These are phyloP conservation scores for Saccostrea echinata DNA, from an alignment of 1,140 invertebrate genomes.

Conservation along the genomic window DNA sequence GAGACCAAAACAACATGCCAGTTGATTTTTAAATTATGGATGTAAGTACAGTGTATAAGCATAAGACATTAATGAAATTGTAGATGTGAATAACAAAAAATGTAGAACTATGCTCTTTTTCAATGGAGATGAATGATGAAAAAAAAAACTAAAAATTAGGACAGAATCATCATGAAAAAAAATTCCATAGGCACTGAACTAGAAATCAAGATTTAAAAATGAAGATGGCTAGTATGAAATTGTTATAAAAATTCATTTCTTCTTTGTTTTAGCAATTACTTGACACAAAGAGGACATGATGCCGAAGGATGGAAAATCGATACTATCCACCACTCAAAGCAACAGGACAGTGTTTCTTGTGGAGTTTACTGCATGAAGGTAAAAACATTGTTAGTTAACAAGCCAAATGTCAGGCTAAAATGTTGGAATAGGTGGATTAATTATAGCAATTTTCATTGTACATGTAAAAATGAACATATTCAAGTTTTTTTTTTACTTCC, in stretches of 20 bases:
- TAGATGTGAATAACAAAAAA: not conserved
- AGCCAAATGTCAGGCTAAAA: no score
- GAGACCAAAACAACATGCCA: conserved; percentile 11
- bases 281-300: conserved; percentile 3
- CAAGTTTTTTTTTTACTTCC: no score
- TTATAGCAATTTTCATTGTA: no score
- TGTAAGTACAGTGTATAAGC: not conserved
- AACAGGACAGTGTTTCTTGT: conserved; percentile 28
- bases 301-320: not conserved
- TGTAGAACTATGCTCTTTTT: no score
- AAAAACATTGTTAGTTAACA: no score
- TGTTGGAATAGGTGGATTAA: no score
- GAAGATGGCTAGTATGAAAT: not conserved
- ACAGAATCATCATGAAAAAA: no score
- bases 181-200: no score
- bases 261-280: not conserved
- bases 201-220: not conserved
- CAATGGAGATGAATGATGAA: no score
- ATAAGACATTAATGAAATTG: not conserved
- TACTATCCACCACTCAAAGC: conserved; percentile 7
- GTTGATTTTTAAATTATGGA: not conserved
- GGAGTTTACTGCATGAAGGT: not conserved
- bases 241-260: not conserved
- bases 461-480: no score
- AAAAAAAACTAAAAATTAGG: no score